A percentile compares a stretch with the other conserved stretches of the same genome.
These are phyloP conservation scores for Tipula helvola DNA, from an alignment of 2,888 invertebrate genomes.

Conservation along the genomic window DNA sequence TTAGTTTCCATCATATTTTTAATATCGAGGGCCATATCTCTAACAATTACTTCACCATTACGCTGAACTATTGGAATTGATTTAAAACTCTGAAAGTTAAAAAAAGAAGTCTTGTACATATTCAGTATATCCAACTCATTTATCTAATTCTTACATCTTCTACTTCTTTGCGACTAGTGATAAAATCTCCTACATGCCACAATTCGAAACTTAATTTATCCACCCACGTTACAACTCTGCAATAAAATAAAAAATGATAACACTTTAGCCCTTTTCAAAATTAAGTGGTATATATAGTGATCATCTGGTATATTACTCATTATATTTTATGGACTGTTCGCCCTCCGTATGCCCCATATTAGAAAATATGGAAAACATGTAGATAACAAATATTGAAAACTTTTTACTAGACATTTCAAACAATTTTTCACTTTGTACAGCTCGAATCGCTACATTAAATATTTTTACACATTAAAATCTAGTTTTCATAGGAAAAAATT, in stretches of 20 bases:
- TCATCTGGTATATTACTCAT: constrained; percentile 24
- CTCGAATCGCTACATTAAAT: not conserved
- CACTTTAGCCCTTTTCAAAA: too few species aligned
- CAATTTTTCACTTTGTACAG: not conserved
- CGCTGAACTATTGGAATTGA: constrained; percentile 60
- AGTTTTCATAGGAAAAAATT: not conserved
- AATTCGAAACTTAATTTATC: constrained; percentile 68
- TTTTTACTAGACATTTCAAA: not conserved
- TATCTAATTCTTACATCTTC: constrained; percentile 47
- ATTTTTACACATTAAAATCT: not conserved
- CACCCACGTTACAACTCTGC: constrained; percentile 69
- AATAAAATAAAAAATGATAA: not conserved
- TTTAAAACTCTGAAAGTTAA: constrained; percentile 55
- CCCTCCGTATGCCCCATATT: not conserved
- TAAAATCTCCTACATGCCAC: constrained; percentile 67
- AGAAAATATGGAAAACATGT: not conserved
- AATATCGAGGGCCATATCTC: constrained; percentile 73
- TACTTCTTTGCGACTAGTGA: constrained; percentile 65
- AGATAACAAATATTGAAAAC: not conserved
- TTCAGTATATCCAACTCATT: not conserved
- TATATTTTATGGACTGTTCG: constrained; percentile 35
- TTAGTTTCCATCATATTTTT: constrained; percentile 80
- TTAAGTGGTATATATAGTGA: not conserved
- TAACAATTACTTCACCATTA: constrained; percentile 65
- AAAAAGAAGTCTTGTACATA: not conserved